Evolutionary conservation across 2,797 vertebrate species (phyloP).

Genomic region (Enteromius anoplus): DNA sequence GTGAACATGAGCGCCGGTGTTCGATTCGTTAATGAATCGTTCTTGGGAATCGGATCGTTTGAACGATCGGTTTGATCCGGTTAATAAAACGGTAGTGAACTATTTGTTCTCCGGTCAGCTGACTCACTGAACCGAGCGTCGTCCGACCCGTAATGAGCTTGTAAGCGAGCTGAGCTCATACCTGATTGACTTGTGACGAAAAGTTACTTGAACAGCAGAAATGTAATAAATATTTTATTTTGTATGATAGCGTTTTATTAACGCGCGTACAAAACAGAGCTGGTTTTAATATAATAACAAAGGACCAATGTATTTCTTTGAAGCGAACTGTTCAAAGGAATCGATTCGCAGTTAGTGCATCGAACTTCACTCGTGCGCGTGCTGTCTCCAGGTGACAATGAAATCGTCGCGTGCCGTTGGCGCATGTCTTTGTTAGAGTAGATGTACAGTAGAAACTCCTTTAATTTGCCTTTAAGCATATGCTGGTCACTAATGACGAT

Average conservation of each 20-base stretch:
- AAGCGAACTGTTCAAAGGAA: neutral
- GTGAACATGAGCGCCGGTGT: neutral
- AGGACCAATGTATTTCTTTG: neutral
- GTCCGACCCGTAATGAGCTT: neutral
- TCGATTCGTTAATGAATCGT: neutral
- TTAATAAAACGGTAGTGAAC: neutral
- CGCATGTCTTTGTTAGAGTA: constrained; percentile 36
- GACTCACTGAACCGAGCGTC: neutral
- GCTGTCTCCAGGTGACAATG: constrained; percentile 35
- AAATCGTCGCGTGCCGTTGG: constrained; percentile 9
- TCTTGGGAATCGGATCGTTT: neutral
- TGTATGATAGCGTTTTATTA: neutral
- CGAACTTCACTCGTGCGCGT: neutral
- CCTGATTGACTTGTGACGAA: neutral
- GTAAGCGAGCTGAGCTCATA: neutral
- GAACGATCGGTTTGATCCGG: neutral
- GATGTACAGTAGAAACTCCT: neutral
- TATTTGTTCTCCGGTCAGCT: neutral
- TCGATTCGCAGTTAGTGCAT: neutral
- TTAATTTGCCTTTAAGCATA: neutral
- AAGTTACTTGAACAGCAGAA: neutral
- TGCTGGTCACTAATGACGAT: neutral
- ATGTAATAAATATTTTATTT: neutral
- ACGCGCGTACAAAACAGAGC: neutral
- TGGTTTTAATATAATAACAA: neutral